A percentile compares a stretch with the other conserved stretches of the same genome.
These are phyloP conservation scores for Coleophora flavipennella DNA, from an alignment of 2,888 invertebrate genomes.

Conservation along the genomic window DNA sequence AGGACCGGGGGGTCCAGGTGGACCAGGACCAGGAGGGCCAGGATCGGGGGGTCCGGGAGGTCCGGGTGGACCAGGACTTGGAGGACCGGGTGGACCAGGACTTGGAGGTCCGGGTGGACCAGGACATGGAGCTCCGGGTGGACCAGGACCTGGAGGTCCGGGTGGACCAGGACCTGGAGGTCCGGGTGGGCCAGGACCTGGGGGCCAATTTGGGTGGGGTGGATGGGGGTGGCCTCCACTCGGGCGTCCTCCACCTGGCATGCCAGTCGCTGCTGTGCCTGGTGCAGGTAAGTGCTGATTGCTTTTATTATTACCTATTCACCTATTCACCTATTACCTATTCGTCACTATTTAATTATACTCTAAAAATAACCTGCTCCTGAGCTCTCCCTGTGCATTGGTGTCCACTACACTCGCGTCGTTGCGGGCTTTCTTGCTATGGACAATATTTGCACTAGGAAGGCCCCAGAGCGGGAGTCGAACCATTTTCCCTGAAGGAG, in stretches of 20 bases:
- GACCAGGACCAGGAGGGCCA: constrained; percentile 14
- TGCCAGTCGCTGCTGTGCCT: constrained; percentile 21
- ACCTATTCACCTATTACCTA: no score
- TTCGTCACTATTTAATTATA: no score
- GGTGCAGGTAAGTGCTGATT: constrained; percentile 27
- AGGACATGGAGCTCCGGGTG: constrained; percentile 8
- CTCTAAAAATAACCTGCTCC: no score
- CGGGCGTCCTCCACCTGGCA: constrained; percentile 41
- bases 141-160: constrained; percentile 9
- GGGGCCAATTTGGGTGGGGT: constrained; percentile 27
- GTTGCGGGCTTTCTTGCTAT: no score
- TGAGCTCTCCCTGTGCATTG: no score
- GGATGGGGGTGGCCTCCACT: constrained; percentile 42
- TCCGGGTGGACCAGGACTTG: constrained; percentile 7
- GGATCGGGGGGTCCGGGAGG: constrained; percentile 41
- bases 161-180: constrained; percentile 1
- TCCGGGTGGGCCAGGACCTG: constrained; percentile 15
- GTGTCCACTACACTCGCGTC: no score
- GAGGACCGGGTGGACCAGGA: constrained; percentile 9
- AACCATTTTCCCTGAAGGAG: no score
- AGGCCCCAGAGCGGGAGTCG: no score
- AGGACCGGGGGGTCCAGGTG: constrained; percentile 6
- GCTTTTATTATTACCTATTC: no score
- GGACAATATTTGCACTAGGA: no score
- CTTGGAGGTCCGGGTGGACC: constrained; percentile 8